Base-by-base conservation (phyloP, 2,888 invertebrate genomes). In the Epirrhoe alternata region DNA sequence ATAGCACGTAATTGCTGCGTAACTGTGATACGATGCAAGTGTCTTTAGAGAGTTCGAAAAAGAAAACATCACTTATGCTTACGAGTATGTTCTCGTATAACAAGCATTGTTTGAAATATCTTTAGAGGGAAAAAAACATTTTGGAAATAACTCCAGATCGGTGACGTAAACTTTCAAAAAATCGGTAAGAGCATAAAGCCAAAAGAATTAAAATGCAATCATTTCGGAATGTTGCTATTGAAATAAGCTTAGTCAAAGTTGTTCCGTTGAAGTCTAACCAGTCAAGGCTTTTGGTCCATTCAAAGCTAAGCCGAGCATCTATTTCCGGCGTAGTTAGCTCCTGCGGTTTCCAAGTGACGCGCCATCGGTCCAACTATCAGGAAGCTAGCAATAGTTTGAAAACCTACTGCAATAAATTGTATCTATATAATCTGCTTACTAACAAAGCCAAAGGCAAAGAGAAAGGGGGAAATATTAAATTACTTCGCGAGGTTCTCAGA, bases 381-480 rank as follows among this genome's bases (percentile, higher is more conserved):
- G 38, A 59, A 64, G 54, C 50, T 31, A 45, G 33, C 12, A 67
- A 67, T 67, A 64, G 61, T 64, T 67, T 62, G n/a, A 54, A 45
- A 61, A 42, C 54, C 4, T 30, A 35, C 49, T 17, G 17, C n/a
- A n/a, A 24, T 61, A 52, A 30, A 31, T 24, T 60, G n/a, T 50
- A 51, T 0, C 24, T 52, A 10, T 51, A 38, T 61, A 69, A 47
- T 63, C 61, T 50, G 42, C 57, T 62, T 62, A 57, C 50, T 10
- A 42, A 42, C 38, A 59, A 51, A 62, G 67, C 61, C 58, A 59
- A 60, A 69, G 64, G 61, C 66, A 68, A 75, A 77, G 79, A 78
- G 80, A 82, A 81, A 81, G 82, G 77, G 73, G 70, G 72, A 72
- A 72, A 73, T 77, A 80, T 81, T 69, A 69, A 77, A 77, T 83